phyloP scores from a whole-genome alignment of 2,797 vertebrate genomes.

The Cynopterus sphinx region DNA sequence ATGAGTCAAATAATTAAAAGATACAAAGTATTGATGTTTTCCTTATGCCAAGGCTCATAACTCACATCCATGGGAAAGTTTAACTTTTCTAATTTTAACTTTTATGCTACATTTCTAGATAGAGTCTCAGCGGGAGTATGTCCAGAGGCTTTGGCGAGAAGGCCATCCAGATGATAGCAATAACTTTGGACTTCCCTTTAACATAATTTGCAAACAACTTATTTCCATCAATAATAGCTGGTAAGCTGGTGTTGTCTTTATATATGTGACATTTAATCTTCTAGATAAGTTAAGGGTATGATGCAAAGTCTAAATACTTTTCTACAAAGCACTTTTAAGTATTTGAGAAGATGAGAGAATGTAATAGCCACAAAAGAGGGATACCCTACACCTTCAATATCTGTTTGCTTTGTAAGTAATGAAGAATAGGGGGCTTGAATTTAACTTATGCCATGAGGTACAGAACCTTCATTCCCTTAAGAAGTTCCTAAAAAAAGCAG shows the following conservation, averaged over 20 bases:
- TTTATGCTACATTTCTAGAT: conserved; percentile 81
- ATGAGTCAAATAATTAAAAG: neutral
- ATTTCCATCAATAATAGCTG: conserved; percentile 85
- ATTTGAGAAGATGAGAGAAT: neutral
- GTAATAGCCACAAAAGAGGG: neutral
- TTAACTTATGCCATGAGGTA: neutral
- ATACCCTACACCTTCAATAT: neutral
- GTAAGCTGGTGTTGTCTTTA: conserved; percentile 73
- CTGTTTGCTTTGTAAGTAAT: conserved; percentile 8
- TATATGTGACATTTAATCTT: conserved; percentile 34
- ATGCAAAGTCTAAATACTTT: neutral
- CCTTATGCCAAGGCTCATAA: neutral
- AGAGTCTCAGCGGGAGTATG: conserved; percentile 84
- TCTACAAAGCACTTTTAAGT: neutral
- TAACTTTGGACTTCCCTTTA: conserved; percentile 85
- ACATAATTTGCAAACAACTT: conserved; percentile 84
- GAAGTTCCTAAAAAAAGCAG: neutral
- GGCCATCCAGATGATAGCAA: conserved; percentile 61
- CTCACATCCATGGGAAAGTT: neutral
- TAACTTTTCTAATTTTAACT: conserved; percentile 49
- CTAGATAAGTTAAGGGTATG: neutral
- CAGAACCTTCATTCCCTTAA: neutral
- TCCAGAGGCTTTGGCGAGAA: conserved; percentile 83
- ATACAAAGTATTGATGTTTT: neutral
- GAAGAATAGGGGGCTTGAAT: neutral